Evolutionary conservation across 2,113 vertebrate genomes (phyloP).

Genomic region (Monarcha castaneiventris): DNA sequence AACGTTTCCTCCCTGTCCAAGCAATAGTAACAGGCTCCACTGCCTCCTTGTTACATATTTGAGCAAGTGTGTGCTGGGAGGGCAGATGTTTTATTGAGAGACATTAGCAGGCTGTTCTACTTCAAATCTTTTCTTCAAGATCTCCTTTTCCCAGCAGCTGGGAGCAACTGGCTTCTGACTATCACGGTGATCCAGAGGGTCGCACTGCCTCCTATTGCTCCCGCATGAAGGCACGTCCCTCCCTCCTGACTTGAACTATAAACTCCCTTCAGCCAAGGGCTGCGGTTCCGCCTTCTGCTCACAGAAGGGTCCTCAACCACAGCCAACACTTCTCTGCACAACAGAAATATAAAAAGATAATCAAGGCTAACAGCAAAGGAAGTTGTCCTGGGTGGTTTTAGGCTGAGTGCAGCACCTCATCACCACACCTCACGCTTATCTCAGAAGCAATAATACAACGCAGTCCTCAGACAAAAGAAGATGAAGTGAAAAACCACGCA

Average conservation of each 20-base stretch:
- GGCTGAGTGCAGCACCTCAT: neutral
- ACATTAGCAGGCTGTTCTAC: neutral
- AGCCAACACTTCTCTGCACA: neutral
- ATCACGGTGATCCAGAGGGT: neutral
- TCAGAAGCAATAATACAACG: neutral
- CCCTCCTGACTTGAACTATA: neutral
- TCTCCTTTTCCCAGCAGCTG: neutral
- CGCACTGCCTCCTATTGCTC: neutral
- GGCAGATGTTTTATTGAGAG: neutral
- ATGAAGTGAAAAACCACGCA: neutral
- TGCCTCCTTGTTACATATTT: neutral
- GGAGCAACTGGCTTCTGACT: neutral
- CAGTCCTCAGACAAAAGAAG: rapidly evolving
- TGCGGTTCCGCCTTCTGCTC: neutral
- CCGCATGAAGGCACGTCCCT: rapidly evolving
- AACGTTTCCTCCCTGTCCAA: neutral
- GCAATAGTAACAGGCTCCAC: neutral
- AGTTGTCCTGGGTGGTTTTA: neutral
- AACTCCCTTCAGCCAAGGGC: neutral
- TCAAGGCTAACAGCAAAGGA: neutral
- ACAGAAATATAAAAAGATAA: neutral
- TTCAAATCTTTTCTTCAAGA: neutral
- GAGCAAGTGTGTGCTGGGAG: neutral
- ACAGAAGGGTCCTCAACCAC: neutral
- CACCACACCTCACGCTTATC: rapidly evolving